Base-by-base conservation (phyloP, 2,888 invertebrate genomes). In the Synergus gifuensis region DNA sequence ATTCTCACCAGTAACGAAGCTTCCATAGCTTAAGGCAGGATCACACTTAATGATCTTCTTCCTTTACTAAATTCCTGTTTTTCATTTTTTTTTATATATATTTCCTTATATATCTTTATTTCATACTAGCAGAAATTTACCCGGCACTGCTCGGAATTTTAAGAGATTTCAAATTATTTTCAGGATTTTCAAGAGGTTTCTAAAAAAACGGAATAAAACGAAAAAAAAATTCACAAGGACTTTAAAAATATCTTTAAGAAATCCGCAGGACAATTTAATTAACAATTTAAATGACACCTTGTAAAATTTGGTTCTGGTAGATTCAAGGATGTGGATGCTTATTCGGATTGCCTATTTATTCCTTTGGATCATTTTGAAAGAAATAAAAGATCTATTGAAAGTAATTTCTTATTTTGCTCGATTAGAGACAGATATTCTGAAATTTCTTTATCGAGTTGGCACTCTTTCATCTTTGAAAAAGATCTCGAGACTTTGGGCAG, bases 11-110 rank as follows among this genome's bases (percentile, higher is more conserved):
- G 80, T 78, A 63, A 44, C 40, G 73, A 76, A 76, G 42, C 62
- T 60, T 76, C 12, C 22, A 44, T 44, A 77, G 83, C 78, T 83
- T 85, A 85, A 81, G 81, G 81, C 80, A 79, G 80, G 84, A 83
- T 82, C 80, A 82, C 78, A 79, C 82, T 85, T 89, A 89, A 90
- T 85, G 88, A 88, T 88, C 86, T 40, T 84, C 81, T 85, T 85
- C 84, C 85, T 84, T 54, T 11, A 8, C 46, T 49, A n/a, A 11
- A 3, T 22, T 54, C 54, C 36, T 54, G 18, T 12, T 22, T 46
- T 66, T 12, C 14, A 67, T 44, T 22, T 22, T 14, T 14, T 36
- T 36, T 5, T 36, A 36, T 36, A 36, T 36, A 36, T 36, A 36
- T 40, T 1, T n/a, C 40, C 22, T 22, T 49, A 42, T n/a, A n/a